Evolutionary conservation across 2,888 invertebrate species (phyloP).

Genomic region (Leucania comma): DNA sequence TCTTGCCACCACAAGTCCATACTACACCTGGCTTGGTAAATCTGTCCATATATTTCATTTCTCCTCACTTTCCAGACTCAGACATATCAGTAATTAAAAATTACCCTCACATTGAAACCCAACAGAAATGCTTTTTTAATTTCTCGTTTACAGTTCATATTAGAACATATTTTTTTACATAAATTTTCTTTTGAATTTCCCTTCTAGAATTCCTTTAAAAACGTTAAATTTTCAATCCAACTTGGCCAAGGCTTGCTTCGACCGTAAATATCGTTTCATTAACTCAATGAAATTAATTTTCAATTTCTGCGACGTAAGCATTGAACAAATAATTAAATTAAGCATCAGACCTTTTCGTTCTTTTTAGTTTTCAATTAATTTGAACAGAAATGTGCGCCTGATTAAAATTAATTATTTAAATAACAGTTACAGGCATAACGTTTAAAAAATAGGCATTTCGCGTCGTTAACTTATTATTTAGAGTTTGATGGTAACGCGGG

Average conservation of each 20-base stretch:
- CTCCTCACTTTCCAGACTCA: background rate
- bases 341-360: background rate
- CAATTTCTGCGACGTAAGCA: background rate
- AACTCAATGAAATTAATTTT: background rate
- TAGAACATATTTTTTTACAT: no score
- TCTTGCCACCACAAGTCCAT: background rate
- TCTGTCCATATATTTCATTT: background rate
- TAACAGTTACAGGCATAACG: background rate
- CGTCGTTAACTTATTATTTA: background rate
- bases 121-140: background rate
- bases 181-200: background rate
- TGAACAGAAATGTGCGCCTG: background rate
- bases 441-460: constrained; percentile 9
- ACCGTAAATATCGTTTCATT: background rate
- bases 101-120: background rate
- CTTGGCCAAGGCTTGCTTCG: background rate
- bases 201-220: background rate
- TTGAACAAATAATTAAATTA: background rate
- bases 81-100: background rate
- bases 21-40: background rate
- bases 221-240: background rate
- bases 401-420: background rate
- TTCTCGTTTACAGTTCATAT: background rate
- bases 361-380: background rate
- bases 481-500: constrained; percentile 29